Evolutionary conservation across 2,113 vertebrate species (phyloP).

Genomic region (Sprattus sprattus): DNA sequence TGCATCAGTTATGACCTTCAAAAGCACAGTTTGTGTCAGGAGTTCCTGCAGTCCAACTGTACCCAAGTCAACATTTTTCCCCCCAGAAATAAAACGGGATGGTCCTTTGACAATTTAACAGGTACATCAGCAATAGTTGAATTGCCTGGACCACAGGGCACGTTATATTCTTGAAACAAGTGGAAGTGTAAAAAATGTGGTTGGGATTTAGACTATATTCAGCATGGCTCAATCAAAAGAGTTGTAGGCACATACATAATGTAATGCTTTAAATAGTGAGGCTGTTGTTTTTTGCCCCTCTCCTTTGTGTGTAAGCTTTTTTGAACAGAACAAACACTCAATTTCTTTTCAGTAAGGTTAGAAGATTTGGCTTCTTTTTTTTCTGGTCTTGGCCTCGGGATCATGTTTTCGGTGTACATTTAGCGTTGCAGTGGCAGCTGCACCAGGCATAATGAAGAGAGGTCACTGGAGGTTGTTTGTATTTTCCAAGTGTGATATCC

Average conservation of each 20-base stretch:
- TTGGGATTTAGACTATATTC: not conserved
- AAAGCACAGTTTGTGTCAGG: not conserved
- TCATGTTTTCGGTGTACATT: not conserved
- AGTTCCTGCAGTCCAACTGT: not conserved
- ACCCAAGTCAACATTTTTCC: not conserved
- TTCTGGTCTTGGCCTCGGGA: not conserved
- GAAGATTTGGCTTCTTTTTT: not conserved
- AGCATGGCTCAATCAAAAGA: not conserved
- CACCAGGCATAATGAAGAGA: not conserved
- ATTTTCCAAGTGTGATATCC: slow-evolving; percentile 53
- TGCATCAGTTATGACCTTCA: not conserved
- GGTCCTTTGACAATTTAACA: not conserved
- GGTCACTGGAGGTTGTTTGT: slow-evolving; percentile 45
- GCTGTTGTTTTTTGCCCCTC: not conserved
- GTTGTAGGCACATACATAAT: not conserved
- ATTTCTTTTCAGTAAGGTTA: not conserved
- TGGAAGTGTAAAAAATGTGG: not conserved
- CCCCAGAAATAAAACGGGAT: not conserved
- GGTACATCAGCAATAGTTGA: not conserved
- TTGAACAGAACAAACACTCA: not conserved
- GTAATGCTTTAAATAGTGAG: slow-evolving; percentile 1
- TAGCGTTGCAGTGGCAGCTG: not conserved
- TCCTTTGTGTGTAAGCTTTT: not conserved
- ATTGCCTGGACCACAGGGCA: not conserved
- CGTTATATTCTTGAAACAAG: not conserved